These are phyloP conservation scores for Eleutherodactylus coqui DNA, from an alignment of 2,797 vertebrate genomes.

Conservation along the genomic window DNA sequence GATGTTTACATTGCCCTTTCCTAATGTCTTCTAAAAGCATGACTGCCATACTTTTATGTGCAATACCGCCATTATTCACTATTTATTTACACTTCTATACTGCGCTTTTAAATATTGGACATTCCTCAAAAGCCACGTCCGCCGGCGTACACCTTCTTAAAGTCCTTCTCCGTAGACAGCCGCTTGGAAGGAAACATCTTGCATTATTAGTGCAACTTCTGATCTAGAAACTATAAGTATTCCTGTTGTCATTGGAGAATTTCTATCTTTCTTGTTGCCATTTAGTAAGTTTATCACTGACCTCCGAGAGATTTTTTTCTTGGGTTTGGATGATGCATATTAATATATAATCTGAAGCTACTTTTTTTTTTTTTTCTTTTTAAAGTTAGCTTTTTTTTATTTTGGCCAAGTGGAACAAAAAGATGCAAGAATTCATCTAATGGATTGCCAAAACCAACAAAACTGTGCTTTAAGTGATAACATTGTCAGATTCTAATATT, in stretches of 20 bases:
- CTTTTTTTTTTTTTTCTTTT: not conserved
- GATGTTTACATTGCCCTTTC: conserved; percentile 52
- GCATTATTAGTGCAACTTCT: not conserved
- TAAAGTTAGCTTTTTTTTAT: not conserved
- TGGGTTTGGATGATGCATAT: not conserved
- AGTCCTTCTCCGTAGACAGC: not conserved
- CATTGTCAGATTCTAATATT: conserved; percentile 4
- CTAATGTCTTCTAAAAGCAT: conserved; percentile 44
- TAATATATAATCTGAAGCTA: not conserved
- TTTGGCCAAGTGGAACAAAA: conserved; percentile 29
- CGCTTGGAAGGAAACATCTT: not conserved
- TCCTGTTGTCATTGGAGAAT: not conserved
- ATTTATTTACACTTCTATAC: conserved; percentile 12
- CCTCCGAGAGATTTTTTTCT: not conserved
- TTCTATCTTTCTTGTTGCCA: not conserved
- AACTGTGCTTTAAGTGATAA: conserved; percentile 58
- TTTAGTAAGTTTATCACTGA: not conserved
- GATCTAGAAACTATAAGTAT: not conserved
- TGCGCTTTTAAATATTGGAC: not conserved
- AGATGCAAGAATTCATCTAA: conserved; percentile 18
- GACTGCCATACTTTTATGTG: conserved; percentile 61
- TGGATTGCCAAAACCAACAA: conserved; percentile 64
- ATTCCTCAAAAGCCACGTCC: not conserved
- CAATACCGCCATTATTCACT: not conserved
- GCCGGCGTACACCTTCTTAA: not conserved